These are phyloP conservation scores for Druon quercuslanigerum DNA, from an alignment of 1,140 invertebrate genomes.

Conservation along the genomic window DNA sequence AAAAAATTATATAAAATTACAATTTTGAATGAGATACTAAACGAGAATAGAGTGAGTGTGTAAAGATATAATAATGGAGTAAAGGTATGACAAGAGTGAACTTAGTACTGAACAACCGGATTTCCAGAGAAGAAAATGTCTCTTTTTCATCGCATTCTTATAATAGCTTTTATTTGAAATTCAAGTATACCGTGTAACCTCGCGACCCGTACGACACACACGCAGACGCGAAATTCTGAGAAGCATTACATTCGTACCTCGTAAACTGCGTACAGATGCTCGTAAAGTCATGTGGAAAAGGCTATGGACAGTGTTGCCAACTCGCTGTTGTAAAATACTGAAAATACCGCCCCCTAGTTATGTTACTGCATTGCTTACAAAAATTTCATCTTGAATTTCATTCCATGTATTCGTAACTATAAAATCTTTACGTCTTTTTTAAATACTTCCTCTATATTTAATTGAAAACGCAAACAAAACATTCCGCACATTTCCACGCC, in stretches of 20 bases:
- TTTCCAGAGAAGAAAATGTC: constrained; percentile 1
- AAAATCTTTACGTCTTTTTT: neutral
- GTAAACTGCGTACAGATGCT: constrained; percentile 29
- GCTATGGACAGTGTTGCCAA: constrained; percentile 27
- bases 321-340: constrained; percentile 19
- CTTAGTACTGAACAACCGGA: neutral
- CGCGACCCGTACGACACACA: constrained; percentile 7
- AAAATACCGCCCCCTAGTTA: constrained; percentile 9
- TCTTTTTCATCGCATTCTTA: constrained; percentile 14
- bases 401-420: neutral
- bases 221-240: constrained; percentile 18
- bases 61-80: too few species aligned
- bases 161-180: constrained; percentile 23
- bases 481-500: too few species aligned
- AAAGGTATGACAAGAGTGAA: neutral
- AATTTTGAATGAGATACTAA: too few species aligned
- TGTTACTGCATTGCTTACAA: neutral
- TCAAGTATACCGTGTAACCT: constrained; percentile 29
- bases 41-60: too few species aligned
- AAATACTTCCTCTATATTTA: too few species aligned
- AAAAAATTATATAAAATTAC: too few species aligned
- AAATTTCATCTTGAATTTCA: constrained; percentile 8
- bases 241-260: constrained; percentile 31
- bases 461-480: too few species aligned
- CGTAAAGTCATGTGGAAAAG: constrained; percentile 21